Percentiles rank a stretch among this genome's conserved stretches.
Evolutionary conservation across 2,888 invertebrate species (phyloP).

Genomic region (Xestoiulus laeticollis): DNA sequence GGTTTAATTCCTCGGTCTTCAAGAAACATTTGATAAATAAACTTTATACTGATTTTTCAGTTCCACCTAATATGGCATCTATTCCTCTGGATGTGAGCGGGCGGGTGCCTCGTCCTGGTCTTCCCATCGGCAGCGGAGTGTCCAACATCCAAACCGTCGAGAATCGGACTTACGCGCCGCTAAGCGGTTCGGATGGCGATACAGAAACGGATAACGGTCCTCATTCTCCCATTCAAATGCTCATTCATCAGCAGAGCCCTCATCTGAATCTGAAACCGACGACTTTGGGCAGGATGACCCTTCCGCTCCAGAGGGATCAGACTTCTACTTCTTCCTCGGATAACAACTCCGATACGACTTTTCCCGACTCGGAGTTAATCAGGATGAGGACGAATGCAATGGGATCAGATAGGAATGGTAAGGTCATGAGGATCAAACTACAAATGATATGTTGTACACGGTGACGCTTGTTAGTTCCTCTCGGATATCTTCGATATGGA

Average conservation of each 20-base stretch:
- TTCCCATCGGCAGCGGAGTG: background rate
- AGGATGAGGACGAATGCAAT: conserved; percentile 49
- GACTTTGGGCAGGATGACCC: conserved; percentile 50
- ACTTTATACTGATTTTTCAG: conserved; percentile 45
- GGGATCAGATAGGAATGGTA: conserved; percentile 50
- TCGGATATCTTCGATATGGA: too few species aligned
- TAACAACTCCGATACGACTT: conserved; percentile 61
- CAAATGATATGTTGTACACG: too few species aligned
- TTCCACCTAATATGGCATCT: background rate
- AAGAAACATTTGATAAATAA: too few species aligned
- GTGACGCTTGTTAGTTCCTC: background rate
- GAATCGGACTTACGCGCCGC: conserved; percentile 55
- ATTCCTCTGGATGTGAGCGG: conserved; percentile 34
- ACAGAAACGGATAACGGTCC: conserved; percentile 55
- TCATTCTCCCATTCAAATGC: conserved; percentile 54
- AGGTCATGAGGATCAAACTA: conserved; percentile 13
- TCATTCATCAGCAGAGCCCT: conserved; percentile 55
- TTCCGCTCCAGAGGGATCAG: conserved; percentile 54
- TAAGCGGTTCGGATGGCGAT: conserved; percentile 56
- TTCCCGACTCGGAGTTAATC: conserved; percentile 59
- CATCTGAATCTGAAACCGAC: conserved; percentile 41
- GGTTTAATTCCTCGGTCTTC: background rate
- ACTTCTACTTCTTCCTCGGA: conserved; percentile 60
- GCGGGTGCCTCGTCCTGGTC: conserved; percentile 10
- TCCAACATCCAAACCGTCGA: conserved; percentile 55